Percentiles rank a stretch among this genome's conserved stretches.
These are phyloP conservation scores for Drosophila kokeensis DNA, from an alignment of 2,888 invertebrate genomes.

Conservation along the genomic window DNA sequence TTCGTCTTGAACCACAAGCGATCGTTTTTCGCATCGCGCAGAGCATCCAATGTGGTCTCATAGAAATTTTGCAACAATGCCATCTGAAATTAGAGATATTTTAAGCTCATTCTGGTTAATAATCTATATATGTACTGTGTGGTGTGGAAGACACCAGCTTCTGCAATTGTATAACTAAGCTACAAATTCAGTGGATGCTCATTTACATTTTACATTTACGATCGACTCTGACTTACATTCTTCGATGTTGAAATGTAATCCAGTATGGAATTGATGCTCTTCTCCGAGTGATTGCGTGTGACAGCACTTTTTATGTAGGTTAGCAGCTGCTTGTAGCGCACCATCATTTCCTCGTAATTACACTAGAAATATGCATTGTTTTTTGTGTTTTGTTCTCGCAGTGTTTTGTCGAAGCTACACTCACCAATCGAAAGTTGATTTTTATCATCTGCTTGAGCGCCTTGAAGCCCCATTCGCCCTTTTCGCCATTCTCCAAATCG, in stretches of 20 bases:
- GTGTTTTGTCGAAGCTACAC: not conserved
- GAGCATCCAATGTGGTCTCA: slow-evolving; percentile 96
- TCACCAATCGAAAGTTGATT: slow-evolving; percentile 98
- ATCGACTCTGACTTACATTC: slow-evolving; percentile 89
- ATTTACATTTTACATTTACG: not conserved
- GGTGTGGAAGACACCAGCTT: not conserved
- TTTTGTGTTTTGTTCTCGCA: not conserved
- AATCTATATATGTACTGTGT: not conserved
- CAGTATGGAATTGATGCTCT: slow-evolving; percentile 99
- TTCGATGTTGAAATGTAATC: slow-evolving; percentile 99
- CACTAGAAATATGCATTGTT: slow-evolving; percentile 86
- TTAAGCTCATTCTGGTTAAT: not conserved
- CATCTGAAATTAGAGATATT: slow-evolving; percentile 88
- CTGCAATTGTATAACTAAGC: not conserved
- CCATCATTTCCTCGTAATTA: slow-evolving; percentile 98
- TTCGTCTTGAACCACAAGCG: slow-evolving; percentile 99
- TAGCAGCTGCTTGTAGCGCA: slow-evolving; percentile 96
- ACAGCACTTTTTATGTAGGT: slow-evolving; percentile 99
- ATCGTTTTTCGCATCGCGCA: slow-evolving; percentile 99
- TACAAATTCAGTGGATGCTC: not conserved
- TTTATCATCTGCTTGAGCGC: slow-evolving; percentile 99
- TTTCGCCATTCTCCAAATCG: slow-evolving; percentile 98
- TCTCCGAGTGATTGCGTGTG: slow-evolving; percentile 99
- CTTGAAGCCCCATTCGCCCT: slow-evolving; percentile 99
- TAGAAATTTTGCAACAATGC: slow-evolving; percentile 99